Evolutionary conservation across 1,140 invertebrate genomes (phyloP), one percentile per base, ranked within the genome.

Genomic region (Lysiphlebus fabarum): DNA sequence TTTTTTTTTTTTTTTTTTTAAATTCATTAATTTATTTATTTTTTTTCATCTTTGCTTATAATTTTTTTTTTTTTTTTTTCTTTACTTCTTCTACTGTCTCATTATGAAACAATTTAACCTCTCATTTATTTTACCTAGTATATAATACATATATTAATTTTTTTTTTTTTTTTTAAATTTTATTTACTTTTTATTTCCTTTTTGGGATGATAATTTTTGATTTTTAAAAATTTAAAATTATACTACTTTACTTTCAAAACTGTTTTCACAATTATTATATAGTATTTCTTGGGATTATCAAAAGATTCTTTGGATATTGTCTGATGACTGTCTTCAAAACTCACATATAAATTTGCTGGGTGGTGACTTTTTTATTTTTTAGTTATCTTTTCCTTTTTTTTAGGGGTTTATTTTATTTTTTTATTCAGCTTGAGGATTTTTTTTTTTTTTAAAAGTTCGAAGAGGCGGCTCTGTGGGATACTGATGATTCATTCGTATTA

Each of bases 101-200:
- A 74, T 72, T 71, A 74, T 65, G 66, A 74, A 74, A 71, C 69
- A 70, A 72, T 74, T 71, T 74, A 17, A 65, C 69, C 66, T 65
- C 61, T 65, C 61, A 53, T 62, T 40, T 53, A 8, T 47, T 47
- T 14, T 47, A 12, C 6, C 2, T 14, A n/a, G n/a, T 47, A 17
- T 14, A 7, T 12, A 47, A 14, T 47, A 17, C n/a, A n/a, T 26
- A 12, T 47, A 12, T 12, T 47, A 17, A 26, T n/a, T 51, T 17
- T 12, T 26, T 49, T 11, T 12, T 12, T 41, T 36, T 54, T 34
- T 26, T 54, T 11, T 17, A 5, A 34, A 26, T 26, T 40, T 5
- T 26, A n/a, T 36, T 36, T 10, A 14, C 33, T 47, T 47, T 47
- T 12, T 17, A 17, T 17, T 17, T 17, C 17, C 17, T 17, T 3